Percentiles rank a stretch among this genome's conserved stretches.
phyloP scores from a whole-genome alignment of 1,140 invertebrate genomes.

The Drosophila trapezifrons region DNA sequence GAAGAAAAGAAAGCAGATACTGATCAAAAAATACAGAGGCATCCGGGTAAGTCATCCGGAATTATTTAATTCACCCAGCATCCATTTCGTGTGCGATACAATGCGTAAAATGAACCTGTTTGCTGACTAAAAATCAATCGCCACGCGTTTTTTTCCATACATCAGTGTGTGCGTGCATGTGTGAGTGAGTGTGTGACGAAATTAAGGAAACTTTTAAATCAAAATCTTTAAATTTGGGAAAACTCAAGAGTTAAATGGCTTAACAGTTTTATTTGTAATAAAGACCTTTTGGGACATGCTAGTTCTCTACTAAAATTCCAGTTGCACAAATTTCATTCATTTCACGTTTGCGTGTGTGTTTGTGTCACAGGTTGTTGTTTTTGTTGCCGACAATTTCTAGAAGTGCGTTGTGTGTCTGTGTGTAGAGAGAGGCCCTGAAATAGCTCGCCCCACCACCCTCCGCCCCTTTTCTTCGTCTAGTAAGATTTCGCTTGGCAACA shows the following conservation, averaged over 20 bases:
- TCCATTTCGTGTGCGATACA: constrained; percentile 25
- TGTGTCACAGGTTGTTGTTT: constrained; percentile 55
- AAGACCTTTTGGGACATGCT: no score
- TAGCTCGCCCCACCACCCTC: constrained; percentile 27
- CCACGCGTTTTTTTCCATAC: constrained; percentile 69
- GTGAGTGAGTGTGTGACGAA: constrained; percentile 55
- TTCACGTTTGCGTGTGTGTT: background rate
- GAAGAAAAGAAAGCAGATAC: constrained; percentile 65
- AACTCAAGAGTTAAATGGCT: background rate
- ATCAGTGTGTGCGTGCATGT: constrained; percentile 15
- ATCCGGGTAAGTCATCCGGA: constrained; percentile 71
- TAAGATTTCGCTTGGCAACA: constrained; percentile 63
- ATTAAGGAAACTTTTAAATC: constrained; percentile 30
- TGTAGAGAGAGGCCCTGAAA: constrained; percentile 48
- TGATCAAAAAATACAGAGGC: constrained; percentile 75
- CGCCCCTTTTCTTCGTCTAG: background rate
- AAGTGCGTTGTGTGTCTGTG: constrained; percentile 33
- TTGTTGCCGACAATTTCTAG: constrained; percentile 59
- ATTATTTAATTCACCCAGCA: constrained; percentile 3
- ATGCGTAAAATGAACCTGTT: constrained; percentile 55
- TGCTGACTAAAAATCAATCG: constrained; percentile 42
- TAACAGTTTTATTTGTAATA: background rate
- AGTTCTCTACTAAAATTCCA: background rate
- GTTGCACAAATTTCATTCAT: constrained; percentile 7
- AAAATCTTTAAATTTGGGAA: background rate